Base-by-base conservation (phyloP, 2,113 vertebrate genomes). In the Hippotragus niger region DNA sequence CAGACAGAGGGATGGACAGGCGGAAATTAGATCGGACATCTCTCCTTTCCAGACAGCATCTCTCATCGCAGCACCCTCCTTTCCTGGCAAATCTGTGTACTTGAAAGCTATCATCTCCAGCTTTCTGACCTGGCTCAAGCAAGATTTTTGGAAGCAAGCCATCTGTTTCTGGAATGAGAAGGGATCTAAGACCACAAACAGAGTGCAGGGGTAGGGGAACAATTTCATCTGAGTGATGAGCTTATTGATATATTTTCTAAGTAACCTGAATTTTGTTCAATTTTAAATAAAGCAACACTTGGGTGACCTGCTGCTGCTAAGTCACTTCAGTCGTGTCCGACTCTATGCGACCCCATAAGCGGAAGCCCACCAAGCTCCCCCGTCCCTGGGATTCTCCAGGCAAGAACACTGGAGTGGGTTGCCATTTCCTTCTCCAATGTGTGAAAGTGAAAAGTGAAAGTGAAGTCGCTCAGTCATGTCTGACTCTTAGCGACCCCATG, bases 161-260 rank as follows among this genome's bases (percentile, higher is more conserved):
- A 97, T 82, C 58, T 94, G 90, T 52, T 83, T 94, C 85, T 90
- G 93, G 97, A 97, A 94, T 23, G 47, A 96, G 62, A 16, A 81
- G 57, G 8, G 3, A 96, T 60, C 71, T 87, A 90, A 92, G 83
- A 53, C 64, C 43, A 31, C 8, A 76, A 6, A 71, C 58, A 81
- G 57, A 92, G 74, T 1, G 11, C 16, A 11, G 13, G 83, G 60
- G 53, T 10, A 81, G 25, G n/a, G 40, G 50, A 45, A 91, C 23
- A 5, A 36, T 76, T 36, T 33, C n/a, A 88, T 87, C 16, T 82
- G 78, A 94, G 91, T 1, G 6, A 86, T 64, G 76, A 47, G 88
- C 29, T 89, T 86, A 96, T 2, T 87, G 60, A 88, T 76, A 9
- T 8, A 40, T 40, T 83, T 95, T 95, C 93, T 83, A 67, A 94